These are phyloP conservation scores for Autographa pulchrina DNA, from an alignment of 2,888 invertebrate species.

Conservation along the genomic window DNA sequence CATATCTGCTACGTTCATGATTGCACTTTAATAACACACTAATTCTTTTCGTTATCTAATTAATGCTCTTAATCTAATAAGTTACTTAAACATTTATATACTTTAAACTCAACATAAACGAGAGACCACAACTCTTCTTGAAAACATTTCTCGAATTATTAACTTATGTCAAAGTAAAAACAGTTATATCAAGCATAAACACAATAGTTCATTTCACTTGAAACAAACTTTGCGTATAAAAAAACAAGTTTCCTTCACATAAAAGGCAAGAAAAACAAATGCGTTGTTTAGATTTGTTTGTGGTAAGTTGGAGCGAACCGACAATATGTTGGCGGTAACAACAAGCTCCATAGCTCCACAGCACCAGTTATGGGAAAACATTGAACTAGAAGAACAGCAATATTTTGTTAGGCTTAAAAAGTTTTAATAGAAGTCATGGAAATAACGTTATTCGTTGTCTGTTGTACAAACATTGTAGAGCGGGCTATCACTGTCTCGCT, in stretches of 20 bases:
- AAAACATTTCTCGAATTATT: not conserved
- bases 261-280: constrained; percentile 49
- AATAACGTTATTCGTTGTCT: constrained; percentile 53
- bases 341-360: constrained; percentile 42
- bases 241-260: constrained; percentile 29
- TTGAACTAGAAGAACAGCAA: constrained; percentile 42
- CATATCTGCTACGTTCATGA: too few relatives aligned
- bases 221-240: constrained; percentile 11
- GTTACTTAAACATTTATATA: too few relatives aligned
- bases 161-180: not conserved
- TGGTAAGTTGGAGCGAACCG: constrained; percentile 34
- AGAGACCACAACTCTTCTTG: too few relatives aligned
- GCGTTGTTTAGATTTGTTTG: constrained; percentile 44
- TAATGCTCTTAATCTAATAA: too few relatives aligned
- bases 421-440: constrained; percentile 66
- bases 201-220: not conserved
- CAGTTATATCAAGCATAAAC: not conserved
- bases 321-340: constrained; percentile 40
- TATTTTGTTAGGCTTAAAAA: constrained; percentile 65
- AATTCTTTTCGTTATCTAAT: too few relatives aligned
- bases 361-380: constrained; percentile 40
- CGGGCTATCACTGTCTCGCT: constrained; percentile 20
- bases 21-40: too few relatives aligned
- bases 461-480: constrained; percentile 15
- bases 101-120: too few relatives aligned